These are phyloP conservation scores for Colistium nudipinnis DNA, from an alignment of 2,113 vertebrate genomes.

Conservation along the genomic window DNA sequence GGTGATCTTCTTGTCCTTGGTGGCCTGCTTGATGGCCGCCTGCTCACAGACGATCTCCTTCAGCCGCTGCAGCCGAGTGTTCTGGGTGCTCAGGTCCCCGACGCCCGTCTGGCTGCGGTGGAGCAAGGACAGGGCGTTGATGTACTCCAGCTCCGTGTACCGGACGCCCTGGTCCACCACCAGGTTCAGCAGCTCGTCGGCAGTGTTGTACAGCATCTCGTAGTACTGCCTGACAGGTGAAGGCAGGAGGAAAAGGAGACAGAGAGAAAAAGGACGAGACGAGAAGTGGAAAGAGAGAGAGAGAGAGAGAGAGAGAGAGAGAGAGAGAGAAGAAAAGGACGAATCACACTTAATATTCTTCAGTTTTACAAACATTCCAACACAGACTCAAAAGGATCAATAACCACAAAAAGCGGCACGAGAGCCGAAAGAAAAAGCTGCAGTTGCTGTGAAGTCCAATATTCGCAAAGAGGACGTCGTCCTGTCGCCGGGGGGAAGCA, in stretches of 20 bases:
- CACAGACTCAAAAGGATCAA: constrained; percentile 27
- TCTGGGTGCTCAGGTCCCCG: constrained; percentile 94
- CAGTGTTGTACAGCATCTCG: constrained; percentile 98
- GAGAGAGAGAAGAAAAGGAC: neutral
- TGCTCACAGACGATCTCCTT: constrained; percentile 99
- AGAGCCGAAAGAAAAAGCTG: constrained; percentile 38
- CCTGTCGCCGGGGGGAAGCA: constrained; percentile 27
- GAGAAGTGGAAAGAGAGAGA: neutral
- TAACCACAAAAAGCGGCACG: no score
- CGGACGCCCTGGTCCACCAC: constrained; percentile 98
- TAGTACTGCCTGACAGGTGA: constrained; percentile 90
- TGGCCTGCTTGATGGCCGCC: constrained; percentile 97
- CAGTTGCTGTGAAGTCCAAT: constrained; percentile 51
- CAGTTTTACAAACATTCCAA: constrained; percentile 21
- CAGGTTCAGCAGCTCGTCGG: constrained; percentile 95
- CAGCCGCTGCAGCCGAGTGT: constrained; percentile 91
- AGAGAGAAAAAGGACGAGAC: neutral
- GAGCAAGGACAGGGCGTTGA: constrained; percentile 92
- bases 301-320: neutral
- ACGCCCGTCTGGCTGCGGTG: constrained; percentile 98
- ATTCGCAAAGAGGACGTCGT: constrained; percentile 53
- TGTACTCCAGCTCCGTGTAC: constrained; percentile 98
- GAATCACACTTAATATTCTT: constrained; percentile 24
- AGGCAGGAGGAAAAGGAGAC: neutral
- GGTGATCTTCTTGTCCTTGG: constrained; percentile 99